Conservation (phyloP, 2,888 invertebrate species). For the Tanytarsus gracilentus region DNA sequence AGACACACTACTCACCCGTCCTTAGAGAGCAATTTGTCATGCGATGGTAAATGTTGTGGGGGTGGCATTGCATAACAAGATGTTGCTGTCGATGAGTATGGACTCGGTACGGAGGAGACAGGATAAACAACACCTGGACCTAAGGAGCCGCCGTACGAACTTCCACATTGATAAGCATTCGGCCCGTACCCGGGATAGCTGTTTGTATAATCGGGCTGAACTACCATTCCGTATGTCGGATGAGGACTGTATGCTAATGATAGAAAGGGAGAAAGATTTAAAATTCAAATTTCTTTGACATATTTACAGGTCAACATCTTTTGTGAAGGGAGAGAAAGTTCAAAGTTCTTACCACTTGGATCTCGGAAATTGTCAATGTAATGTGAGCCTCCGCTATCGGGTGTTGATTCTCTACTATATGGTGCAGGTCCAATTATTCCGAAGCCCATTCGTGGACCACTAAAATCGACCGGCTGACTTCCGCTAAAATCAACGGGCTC, state of each 20-base stretch:
- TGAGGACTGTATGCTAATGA: conserved; percentile 75
- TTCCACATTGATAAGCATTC: conserved; percentile 50
- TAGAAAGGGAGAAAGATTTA: neutral
- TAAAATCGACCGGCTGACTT: conserved; percentile 53
- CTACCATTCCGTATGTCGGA: conserved; percentile 72
- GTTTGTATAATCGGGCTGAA: conserved; percentile 72
- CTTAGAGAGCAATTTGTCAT: conserved; percentile 54
- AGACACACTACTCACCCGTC: conserved; percentile 40
- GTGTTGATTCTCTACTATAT: conserved; percentile 81
- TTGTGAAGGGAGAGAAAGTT: neutral
- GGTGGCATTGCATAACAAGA: conserved; percentile 84
- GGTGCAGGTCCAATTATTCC: conserved; percentile 46
- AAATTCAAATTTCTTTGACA: conserved; percentile 3
- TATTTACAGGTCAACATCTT: neutral
- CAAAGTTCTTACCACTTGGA: conserved; percentile 59
- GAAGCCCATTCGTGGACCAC: conserved; percentile 56
- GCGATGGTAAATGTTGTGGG: conserved; percentile 65
- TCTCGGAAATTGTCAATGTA: conserved; percentile 82
- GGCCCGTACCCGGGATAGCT: conserved; percentile 61
- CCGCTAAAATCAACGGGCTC: conserved; percentile 65
- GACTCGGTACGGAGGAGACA: conserved; percentile 57
- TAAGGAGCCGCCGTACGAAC: conserved; percentile 44
- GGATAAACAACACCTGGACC: conserved; percentile 52
- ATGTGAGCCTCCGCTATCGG: conserved; percentile 81
- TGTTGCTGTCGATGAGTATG: conserved; percentile 56